phyloP scores from a whole-genome alignment of 2,888 invertebrate genomes.

The Xestoiulus laeticollis region DNA sequence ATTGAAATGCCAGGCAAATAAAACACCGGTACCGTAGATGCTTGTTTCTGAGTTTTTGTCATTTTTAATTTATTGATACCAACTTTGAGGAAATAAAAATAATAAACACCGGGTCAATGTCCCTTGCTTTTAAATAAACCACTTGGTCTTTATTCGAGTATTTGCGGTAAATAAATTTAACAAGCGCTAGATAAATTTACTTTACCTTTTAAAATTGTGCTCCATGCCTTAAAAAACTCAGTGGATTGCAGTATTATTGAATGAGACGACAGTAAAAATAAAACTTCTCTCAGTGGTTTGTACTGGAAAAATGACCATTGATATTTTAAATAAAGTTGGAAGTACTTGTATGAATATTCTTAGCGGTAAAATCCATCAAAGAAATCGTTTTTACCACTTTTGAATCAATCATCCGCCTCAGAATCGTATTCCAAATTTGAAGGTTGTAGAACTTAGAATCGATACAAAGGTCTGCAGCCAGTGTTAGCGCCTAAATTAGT shows the following conservation, averaged over 20 bases:
- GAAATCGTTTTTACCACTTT: background rate
- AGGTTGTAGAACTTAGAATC: background rate
- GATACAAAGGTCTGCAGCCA: conserved; percentile 34
- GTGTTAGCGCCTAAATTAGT: background rate
- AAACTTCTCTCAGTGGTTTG: conserved; percentile 10
- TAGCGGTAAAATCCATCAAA: background rate
- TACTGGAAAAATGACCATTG: background rate
- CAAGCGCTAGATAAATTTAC: background rate
- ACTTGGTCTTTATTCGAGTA: too few species aligned
- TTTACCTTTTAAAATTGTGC: conserved; percentile 23
- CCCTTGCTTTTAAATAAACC: too few species aligned
- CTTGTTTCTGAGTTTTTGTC: too few species aligned
- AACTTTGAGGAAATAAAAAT: too few species aligned
- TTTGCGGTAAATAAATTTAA: background rate
- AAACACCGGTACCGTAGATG: too few species aligned
- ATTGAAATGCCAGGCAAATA: too few species aligned
- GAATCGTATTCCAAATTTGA: conserved; percentile 39
- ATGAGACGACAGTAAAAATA: conserved; percentile 13
- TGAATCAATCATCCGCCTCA: conserved; percentile 12
- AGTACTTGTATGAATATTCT: too few species aligned
- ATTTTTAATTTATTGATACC: too few species aligned
- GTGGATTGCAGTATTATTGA: background rate
- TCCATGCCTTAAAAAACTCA: conserved; percentile 24
- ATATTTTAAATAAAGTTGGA: background rate
- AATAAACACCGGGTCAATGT: too few species aligned